phyloP scores from a whole-genome alignment of 2,113 vertebrate species.

The Prunella himalayana region DNA sequence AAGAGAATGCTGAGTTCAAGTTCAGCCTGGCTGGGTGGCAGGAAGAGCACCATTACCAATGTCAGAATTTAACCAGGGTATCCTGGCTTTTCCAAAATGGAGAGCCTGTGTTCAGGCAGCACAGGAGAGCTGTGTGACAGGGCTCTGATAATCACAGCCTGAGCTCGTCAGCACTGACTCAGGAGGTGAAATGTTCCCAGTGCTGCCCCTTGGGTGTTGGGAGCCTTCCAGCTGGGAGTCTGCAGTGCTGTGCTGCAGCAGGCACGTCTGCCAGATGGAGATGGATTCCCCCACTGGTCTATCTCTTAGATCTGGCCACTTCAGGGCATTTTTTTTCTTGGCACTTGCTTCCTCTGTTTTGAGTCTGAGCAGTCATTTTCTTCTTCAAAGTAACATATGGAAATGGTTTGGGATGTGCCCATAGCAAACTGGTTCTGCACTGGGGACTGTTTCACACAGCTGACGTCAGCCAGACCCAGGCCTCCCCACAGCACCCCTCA shows the following conservation, averaged over 20 bases:
- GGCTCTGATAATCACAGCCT: not conserved
- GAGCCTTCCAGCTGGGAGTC: not conserved
- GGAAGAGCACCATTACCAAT: not conserved
- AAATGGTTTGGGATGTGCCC: constrained; percentile 90
- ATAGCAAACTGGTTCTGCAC: constrained; percentile 86
- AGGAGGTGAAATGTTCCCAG: not conserved
- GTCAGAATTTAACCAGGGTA: not conserved
- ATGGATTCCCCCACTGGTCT: not conserved
- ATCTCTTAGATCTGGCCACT: constrained; percentile 37
- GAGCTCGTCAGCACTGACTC: not conserved
- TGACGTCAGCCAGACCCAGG: constrained; percentile 85
- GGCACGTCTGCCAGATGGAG: not conserved
- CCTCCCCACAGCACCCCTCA: constrained; percentile 79
- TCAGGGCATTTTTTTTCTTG: constrained; percentile 15
- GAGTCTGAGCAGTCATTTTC: constrained; percentile 86
- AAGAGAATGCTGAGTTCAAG: not conserved
- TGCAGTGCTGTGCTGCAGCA: not conserved
- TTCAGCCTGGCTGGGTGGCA: accelerated
- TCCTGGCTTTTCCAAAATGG: not conserved
- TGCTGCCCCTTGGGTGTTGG: not conserved
- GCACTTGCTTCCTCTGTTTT: not conserved
- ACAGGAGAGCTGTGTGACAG: not conserved
- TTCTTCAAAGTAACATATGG: constrained; percentile 92
- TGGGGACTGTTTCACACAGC: constrained; percentile 85
- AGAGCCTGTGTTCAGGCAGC: not conserved